Base-by-base conservation (phyloP, 2,797 vertebrate genomes). In the Etheostoma perlongum region DNA sequence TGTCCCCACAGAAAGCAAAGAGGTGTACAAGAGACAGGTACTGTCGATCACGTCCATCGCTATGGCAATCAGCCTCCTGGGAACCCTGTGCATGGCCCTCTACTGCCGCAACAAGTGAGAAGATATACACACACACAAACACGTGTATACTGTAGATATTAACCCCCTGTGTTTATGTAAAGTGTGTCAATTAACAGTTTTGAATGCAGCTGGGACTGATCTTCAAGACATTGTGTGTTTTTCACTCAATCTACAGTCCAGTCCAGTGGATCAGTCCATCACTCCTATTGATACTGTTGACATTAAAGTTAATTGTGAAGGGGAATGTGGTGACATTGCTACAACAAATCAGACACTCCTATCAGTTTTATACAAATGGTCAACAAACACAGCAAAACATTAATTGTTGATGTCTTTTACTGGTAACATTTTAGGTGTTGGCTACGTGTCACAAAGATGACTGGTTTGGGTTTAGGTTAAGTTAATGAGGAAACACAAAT, bases 51-150 rank as follows among this genome's bases (percentile, higher is more conserved):
- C 97, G 65, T 98, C 96, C 91, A 99, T 99, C 93, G 90, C 97
- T 93, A 97, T 97, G 87, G 97, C 97, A 80, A 96, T 99, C 93
- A 95, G 97, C 91, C 95, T 99, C 79, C 96, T 99, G 93, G 98
- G 96, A 84, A 94, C 96, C 59, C 95, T 99, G 77, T 99, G 97
- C 86, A 95, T 98, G 90, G 97, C 96, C 2, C 97, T 99, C 90
- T 99, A 99, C 96, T 99, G 97, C 96, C 96, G 95, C 94, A 96
- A 96, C 95, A 99, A 98, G 98, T 99, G 94, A 91, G 95, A 84
- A 6, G 8, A 73, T 2, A 3, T 54, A 81, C 51, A 61, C 67
- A 61, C 67, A 21, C 70, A 52, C 0, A 67, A 10, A 57, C 6
- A 59, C 5, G 4, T 14, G 13, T 14, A 44, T 44, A 44, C 42